Percentiles rank a stretch among this genome's conserved stretches.
Evolutionary conservation across 2,797 vertebrate genomes (phyloP).

Genomic region (Chloroceryle amazona): DNA sequence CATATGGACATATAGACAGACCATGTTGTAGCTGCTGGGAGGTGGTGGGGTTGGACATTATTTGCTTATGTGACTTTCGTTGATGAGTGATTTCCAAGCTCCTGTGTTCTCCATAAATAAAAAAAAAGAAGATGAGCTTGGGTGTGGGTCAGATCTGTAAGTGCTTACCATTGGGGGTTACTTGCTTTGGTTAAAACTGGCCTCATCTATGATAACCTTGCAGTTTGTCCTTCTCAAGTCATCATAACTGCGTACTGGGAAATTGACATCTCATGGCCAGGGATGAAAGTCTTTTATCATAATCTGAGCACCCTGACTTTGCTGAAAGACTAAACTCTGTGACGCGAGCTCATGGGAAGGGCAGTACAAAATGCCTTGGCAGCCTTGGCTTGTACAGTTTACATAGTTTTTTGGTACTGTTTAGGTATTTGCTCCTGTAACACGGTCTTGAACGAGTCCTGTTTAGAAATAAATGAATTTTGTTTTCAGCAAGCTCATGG

Average conservation of each 20-base stretch:
- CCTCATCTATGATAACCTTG: neutral
- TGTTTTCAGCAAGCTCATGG: neutral
- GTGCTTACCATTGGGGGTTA: neutral
- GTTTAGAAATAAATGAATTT: neutral
- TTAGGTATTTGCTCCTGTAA: neutral
- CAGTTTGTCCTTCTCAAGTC: conserved; percentile 25
- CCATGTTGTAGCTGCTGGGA: neutral
- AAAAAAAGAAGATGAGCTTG: neutral
- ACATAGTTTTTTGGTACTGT: neutral
- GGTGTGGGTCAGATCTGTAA: neutral
- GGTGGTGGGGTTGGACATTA: neutral
- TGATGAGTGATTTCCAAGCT: neutral
- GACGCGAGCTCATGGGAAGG: neutral
- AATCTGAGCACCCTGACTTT: neutral
- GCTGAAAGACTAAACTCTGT: neutral
- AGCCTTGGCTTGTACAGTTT: conserved; percentile 7
- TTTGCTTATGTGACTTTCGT: neutral
- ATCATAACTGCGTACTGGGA: neutral
- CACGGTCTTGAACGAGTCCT: neutral
- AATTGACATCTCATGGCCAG: conserved; percentile 14
- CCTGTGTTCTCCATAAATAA: neutral
- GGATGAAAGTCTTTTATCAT: conserved; percentile 27
- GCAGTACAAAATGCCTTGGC: neutral
- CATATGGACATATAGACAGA: fast-evolving
- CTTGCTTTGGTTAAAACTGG: neutral